Conservation (phyloP, 2,797 vertebrate species). For the Rhinogobio ventralis region DNA sequence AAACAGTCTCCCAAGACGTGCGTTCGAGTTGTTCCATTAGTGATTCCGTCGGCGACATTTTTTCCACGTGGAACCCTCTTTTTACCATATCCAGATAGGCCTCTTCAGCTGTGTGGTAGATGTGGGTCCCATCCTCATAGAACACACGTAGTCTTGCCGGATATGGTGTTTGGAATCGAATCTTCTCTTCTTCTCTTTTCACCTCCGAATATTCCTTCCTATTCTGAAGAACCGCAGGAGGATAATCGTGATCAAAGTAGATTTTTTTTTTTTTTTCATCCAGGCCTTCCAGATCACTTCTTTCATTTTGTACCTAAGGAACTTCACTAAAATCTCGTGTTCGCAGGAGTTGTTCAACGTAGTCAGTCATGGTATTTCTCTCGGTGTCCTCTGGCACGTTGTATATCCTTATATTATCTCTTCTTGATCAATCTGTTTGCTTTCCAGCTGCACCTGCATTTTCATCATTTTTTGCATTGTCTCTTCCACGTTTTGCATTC, state of each 20-base stretch:
- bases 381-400: constrained; percentile 42
- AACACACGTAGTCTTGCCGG: constrained; percentile 21
- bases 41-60: background rate
- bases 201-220: no score
- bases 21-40: background rate
- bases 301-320: constrained; percentile 42
- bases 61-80: background rate
- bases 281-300: constrained; percentile 29
- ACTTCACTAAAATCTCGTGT: constrained; percentile 46
- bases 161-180: constrained; percentile 42
- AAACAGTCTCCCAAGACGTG: background rate
- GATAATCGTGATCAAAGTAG: constrained; percentile 44
- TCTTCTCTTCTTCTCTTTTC: no score
- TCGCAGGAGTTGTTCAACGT: no score
- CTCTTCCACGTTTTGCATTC: constrained; percentile 35
- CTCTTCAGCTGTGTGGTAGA: background rate
- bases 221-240: no score
- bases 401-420: constrained; percentile 49
- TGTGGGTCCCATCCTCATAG: background rate
- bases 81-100: background rate
- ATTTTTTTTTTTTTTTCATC: constrained; percentile 35
- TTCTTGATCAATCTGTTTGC: constrained; percentile 46
- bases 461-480: constrained; percentile 29
- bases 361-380: no score
- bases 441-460: no score